These are phyloP conservation scores for Anadara kagoshimensis DNA, from an alignment of 1,140 invertebrate species.

Conservation along the genomic window DNA sequence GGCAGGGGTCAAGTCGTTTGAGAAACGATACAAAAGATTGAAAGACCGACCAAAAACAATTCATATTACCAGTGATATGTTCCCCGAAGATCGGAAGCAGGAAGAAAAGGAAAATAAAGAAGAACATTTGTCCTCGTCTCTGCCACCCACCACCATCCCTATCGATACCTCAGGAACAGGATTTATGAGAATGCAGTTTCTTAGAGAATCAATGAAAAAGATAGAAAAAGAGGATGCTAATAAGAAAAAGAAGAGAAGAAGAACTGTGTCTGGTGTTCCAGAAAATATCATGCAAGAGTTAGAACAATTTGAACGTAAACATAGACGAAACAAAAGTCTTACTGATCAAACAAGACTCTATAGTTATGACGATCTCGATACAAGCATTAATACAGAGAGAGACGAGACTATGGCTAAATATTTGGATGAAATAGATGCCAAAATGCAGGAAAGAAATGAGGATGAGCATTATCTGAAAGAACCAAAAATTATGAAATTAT, in stretches of 20 bases:
- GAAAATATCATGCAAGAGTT: constrained; percentile 66
- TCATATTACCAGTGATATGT: no score
- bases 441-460: constrained; percentile 61
- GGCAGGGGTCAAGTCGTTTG: constrained; percentile 46
- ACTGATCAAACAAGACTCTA: constrained; percentile 54
- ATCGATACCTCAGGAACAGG: constrained; percentile 65
- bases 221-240: constrained; percentile 40
- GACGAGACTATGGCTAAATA: constrained; percentile 64
- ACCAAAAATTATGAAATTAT: constrained; percentile 59
- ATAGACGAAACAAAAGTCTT: constrained; percentile 34
- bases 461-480: constrained; percentile 55
- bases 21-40: constrained; percentile 61
- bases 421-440: constrained; percentile 62
- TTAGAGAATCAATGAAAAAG: constrained; percentile 45
- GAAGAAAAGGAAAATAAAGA: constrained; percentile 31
- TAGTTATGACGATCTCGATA: constrained; percentile 65
- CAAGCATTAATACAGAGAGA: constrained; percentile 38
- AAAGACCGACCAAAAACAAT: constrained; percentile 55
- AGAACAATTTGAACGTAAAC: constrained; percentile 60
- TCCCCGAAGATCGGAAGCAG: constrained; percentile 45
- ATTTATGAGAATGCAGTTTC: constrained; percentile 65
- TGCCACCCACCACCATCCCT: constrained; percentile 57
- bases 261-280: constrained; percentile 61
- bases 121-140: constrained; percentile 49
- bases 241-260: constrained; percentile 54